Evolutionary conservation across 2,797 vertebrate species (phyloP).

Genomic region (Sternarchorhynchus goeldii): DNA sequence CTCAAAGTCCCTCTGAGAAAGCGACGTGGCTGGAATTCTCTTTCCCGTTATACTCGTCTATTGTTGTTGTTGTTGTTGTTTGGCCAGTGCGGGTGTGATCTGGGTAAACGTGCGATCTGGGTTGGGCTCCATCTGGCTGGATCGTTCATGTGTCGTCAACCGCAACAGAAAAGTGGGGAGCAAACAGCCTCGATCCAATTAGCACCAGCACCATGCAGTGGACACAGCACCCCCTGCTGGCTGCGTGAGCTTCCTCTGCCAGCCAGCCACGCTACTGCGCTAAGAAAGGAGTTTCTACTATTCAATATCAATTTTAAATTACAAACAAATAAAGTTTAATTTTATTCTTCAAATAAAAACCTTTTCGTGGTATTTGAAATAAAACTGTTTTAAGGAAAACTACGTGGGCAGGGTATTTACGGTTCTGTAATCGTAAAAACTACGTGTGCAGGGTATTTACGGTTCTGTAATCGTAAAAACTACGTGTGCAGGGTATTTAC

Average conservation of each 20-base stretch:
- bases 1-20: conserved; percentile 49
- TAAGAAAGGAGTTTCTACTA: background rate
- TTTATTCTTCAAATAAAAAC: background rate
- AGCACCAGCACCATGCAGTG: conserved; percentile 95
- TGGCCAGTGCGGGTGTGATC: background rate
- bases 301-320: background rate
- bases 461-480: no score
- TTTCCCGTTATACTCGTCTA: background rate
- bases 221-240: conserved; percentile 72
- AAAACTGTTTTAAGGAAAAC: background rate
- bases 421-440: no score
- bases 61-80: background rate
- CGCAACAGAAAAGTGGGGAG: conserved; percentile 99
- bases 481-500: no score
- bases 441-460: no score
- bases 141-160: conserved; percentile 99
- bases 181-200: conserved; percentile 99
- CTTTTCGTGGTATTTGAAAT: background rate
- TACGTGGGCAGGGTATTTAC: background rate
- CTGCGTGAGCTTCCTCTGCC: conserved; percentile 2
- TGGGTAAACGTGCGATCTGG: conserved; percentile 72
- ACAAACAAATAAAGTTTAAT: no score
- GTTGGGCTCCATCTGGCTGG: conserved; percentile 94
- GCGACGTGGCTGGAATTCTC: background rate
- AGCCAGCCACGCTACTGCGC: background rate